Evolutionary conservation across 2,113 vertebrate species (phyloP).

Genomic region (Sinocyclocheilus grahami): DNA sequence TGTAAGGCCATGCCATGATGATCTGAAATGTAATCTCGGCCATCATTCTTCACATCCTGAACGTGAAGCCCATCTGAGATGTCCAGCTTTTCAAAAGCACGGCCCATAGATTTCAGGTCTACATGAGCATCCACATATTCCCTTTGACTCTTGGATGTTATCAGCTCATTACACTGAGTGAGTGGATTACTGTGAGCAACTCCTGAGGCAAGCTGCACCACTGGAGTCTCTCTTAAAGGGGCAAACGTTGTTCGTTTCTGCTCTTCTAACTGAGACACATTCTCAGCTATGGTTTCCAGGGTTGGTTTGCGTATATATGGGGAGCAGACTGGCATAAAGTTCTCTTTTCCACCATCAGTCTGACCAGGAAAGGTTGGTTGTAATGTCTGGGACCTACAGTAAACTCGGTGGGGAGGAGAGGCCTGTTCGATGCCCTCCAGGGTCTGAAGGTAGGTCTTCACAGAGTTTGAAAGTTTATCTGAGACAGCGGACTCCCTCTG

Average conservation of each 20-base stretch:
- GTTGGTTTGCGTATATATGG: neutral
- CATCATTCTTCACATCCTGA: conserved; percentile 7
- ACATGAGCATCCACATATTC: conserved; percentile 24
- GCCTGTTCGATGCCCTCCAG: conserved; percentile 67
- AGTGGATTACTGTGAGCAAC: conserved; percentile 50
- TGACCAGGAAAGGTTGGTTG: conserved; percentile 3
- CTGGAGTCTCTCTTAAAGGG: conserved; percentile 70
- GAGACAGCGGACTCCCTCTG: conserved; percentile 60
- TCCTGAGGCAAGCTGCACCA: conserved; percentile 49
- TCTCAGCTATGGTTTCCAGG: conserved; percentile 11
- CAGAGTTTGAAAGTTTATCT: conserved; percentile 67
- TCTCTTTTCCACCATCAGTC: conserved; percentile 7
- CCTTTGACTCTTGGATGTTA: conserved; percentile 1
- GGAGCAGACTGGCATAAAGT: neutral
- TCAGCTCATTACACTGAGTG: neutral
- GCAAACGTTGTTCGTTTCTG: conserved; percentile 71
- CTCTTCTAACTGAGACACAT: neutral
- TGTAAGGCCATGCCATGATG: conserved; percentile 22
- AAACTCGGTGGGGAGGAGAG: conserved; percentile 37
- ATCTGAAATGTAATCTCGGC: neutral
- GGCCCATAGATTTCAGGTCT: conserved; percentile 26
- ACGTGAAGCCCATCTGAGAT: conserved; percentile 13
- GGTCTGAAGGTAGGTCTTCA: conserved; percentile 79
- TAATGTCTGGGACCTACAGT: neutral
- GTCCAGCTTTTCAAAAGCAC: conserved; percentile 55